Evolutionary conservation across 1,140 invertebrate species (phyloP).

Genomic region (Philotrypesis tridentata): DNA sequence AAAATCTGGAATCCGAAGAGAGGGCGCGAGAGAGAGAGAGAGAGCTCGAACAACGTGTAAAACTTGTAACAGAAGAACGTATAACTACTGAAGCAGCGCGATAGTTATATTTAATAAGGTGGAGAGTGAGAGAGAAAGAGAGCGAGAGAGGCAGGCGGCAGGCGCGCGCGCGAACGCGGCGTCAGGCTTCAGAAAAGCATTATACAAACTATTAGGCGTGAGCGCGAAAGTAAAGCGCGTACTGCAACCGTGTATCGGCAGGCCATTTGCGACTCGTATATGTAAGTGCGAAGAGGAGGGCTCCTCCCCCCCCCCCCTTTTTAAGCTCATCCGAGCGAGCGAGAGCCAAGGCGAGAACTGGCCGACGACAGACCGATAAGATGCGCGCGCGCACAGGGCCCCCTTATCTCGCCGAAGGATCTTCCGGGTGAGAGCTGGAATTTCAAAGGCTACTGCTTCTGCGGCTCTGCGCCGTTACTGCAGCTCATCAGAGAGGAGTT

Average conservation of each 20-base stretch:
- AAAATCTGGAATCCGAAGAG: slow-evolving; percentile 45
- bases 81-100: slow-evolving; percentile 34
- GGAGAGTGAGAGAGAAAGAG: neutral
- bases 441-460: slow-evolving; percentile 2
- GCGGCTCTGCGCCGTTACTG: neutral
- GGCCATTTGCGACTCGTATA: neutral
- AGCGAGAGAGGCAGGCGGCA: neutral
- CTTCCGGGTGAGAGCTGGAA: slow-evolving; percentile 39
- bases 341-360: neutral
- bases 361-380: slow-evolving; percentile 41
- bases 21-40: neutral
- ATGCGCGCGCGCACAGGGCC: neutral
- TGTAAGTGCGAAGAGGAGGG: neutral
- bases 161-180: slow-evolving; percentile 26
- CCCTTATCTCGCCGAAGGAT: slow-evolving; percentile 23
- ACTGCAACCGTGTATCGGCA: slow-evolving; percentile 35
- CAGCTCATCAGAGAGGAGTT: slow-evolving; percentile 17
- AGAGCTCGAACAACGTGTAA: slow-evolving; percentile 37
- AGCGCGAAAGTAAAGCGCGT: slow-evolving; percentile 12
- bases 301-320: too few species aligned
- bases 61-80: slow-evolving; percentile 3
- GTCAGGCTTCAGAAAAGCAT: slow-evolving; percentile 40
- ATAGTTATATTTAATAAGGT: slow-evolving; percentile 46
- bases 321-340: neutral
- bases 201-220: neutral